A percentile compares a stretch with the other conserved stretches of the same genome.
Evolutionary conservation across 1,140 invertebrate species (phyloP).

Genomic region (Eurosta solidaginis): DNA sequence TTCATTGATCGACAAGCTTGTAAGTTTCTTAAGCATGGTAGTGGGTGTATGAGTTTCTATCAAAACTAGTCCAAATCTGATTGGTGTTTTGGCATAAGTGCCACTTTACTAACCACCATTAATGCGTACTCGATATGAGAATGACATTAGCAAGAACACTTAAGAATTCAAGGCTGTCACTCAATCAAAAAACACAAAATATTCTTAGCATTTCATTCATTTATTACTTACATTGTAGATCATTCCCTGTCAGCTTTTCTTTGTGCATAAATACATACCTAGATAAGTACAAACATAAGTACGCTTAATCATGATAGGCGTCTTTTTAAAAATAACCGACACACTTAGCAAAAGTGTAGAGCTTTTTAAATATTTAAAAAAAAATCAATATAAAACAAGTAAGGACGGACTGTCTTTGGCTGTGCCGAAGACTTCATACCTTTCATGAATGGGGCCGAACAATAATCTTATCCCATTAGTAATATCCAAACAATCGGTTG

Average conservation of each 20-base stretch:
- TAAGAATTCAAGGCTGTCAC: neutral
- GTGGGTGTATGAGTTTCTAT: too few species aligned
- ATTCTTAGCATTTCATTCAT: too few species aligned
- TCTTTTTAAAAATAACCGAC: neutral
- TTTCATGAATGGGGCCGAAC: too few species aligned
- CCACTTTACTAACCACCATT: neutral
- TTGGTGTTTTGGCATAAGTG: neutral
- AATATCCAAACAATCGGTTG: too few species aligned
- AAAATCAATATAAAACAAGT: too few species aligned
- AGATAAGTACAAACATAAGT: neutral
- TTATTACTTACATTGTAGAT: neutral
- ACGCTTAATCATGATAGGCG: neutral
- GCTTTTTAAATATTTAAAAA: constrained; percentile 11
- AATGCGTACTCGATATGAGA: too few species aligned
- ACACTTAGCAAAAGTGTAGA: constrained; percentile 19
- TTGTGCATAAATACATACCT: neutral
- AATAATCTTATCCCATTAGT: too few species aligned
- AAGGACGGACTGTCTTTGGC: too few species aligned
- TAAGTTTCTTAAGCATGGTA: too few species aligned
- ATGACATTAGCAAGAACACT: neutral
- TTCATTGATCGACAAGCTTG: too few species aligned
- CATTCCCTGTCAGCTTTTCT: neutral
- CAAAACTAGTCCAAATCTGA: neutral
- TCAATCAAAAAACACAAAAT: neutral
- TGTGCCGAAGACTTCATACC: too few species aligned